These are phyloP conservation scores for Stramonita haemastoma DNA, from an alignment of 2,888 invertebrate species.

Conservation along the genomic window DNA sequence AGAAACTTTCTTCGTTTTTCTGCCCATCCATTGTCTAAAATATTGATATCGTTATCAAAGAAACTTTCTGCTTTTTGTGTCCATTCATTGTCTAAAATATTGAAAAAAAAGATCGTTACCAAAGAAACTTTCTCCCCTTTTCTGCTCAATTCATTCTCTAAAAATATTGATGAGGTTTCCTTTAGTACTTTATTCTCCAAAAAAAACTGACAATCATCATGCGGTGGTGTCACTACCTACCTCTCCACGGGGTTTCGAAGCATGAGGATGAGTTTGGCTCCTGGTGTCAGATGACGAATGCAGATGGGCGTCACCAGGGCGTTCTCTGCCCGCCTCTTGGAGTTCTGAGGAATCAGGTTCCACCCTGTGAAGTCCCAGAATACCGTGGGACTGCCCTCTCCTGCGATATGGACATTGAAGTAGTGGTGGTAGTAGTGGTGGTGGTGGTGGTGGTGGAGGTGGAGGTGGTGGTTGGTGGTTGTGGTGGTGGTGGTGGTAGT, in stretches of 20 bases:
- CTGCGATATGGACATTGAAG: constrained; percentile 24
- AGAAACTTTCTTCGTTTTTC: too few species aligned
- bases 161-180: not conserved
- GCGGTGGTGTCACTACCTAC: constrained; percentile 30
- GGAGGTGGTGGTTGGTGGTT: too few species aligned
- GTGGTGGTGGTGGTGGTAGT: too few species aligned
- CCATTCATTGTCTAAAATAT: too few species aligned
- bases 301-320: constrained; percentile 50
- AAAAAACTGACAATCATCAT: not conserved
- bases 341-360: constrained; percentile 53
- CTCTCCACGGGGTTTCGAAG: constrained; percentile 53
- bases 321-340: constrained; percentile 7
- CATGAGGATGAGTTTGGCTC: constrained; percentile 49
- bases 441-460: too few species aligned
- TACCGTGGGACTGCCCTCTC: constrained; percentile 56
- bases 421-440: too few species aligned
- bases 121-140: too few species aligned
- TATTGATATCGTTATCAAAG: too few species aligned
- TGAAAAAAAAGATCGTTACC: too few species aligned
- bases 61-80: too few species aligned
- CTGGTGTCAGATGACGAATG: constrained; percentile 52
- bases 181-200: not conserved
- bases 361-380: constrained; percentile 59
- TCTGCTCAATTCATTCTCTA: too few species aligned
- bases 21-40: too few species aligned